Conservation (phyloP, 37 sponge, comb jelly and placozoan species). For the Diacarnus erythraeanus region DNA sequence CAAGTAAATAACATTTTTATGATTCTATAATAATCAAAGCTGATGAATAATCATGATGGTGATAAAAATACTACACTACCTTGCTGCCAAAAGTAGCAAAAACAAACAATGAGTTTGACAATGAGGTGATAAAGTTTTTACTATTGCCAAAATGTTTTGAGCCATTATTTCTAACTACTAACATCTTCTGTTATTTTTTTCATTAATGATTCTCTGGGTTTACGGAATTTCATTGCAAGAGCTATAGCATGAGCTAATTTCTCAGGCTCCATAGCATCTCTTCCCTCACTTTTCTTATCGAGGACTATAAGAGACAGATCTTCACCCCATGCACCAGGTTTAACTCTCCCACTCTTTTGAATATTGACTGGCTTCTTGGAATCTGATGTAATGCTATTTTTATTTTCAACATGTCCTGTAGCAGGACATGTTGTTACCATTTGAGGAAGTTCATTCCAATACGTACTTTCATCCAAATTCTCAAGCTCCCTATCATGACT, state of each 20-base stretch:
- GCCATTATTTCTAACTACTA: no score
- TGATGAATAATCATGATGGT: no score
- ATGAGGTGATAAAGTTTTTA: no score
- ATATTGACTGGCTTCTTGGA: background rate
- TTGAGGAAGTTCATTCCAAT: constrained; percentile 33
- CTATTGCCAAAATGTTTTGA: no score
- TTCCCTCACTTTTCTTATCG: background rate
- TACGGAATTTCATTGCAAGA: background rate
- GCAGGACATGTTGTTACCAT: background rate
- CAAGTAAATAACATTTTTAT: no score
- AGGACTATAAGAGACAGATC: background rate
- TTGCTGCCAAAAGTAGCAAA: no score
- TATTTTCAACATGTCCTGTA: background rate
- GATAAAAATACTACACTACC: no score
- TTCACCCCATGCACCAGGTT: background rate
- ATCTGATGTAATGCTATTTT: background rate
- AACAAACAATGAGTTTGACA: no score
- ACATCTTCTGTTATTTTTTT: background rate
- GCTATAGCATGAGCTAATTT: background rate
- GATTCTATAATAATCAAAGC: no score
- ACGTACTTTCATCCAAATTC: background rate
- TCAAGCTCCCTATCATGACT: background rate
- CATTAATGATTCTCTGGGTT: background rate
- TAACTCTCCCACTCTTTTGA: background rate
- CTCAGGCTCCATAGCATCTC: background rate